Evolutionary conservation across 2,888 invertebrate genomes (phyloP), one percentile per base, ranked within the genome.

Genomic region (Bellardia pandia): DNA sequence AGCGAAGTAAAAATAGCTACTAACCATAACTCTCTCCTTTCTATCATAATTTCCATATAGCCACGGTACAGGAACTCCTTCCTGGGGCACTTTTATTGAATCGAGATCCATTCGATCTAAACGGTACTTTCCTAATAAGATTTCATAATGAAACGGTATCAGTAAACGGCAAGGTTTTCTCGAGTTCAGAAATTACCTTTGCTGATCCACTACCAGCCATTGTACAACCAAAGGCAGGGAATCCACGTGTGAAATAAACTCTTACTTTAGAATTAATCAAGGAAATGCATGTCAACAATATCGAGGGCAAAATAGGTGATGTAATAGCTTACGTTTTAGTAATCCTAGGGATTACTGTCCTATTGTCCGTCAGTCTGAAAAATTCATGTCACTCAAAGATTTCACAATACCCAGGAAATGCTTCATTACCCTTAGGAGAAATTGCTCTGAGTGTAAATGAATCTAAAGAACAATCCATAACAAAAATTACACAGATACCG

Each of bases 401-500:
- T 37, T 37, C 14, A 64, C n/a, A 64, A 48, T 42, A 45, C 42
- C 13, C 45, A 42, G 68, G 33, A 60, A 60, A 16, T 11, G 45
- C 68, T 45, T 23, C 68, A 48, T 30, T 48, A 30, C 68, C 48
- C 30, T 23, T 68, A 13, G 16, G 23, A 30, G 13, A 68, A 23
- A 23, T 68, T 48, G 48, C 5, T 14, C 13, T 68, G 30, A 68
- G 45, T 30, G 23, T 1, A 13, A 30, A 16, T 30, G 68, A 68
- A 16, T 30, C 68, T 45, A 45, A 23, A 13, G 30, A 30, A 23
- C 13, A 30, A 60, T 30, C 3, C 45, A 71, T 53, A 71, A 42
- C 69, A n/a, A 71, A 8, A 71, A 71, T 71, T 53, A 42, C 53
- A 23, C 51, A 71, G 16, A 71, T 53, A 71, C 69, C 51, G 40